Evolutionary conservation across 35 echinoderm and acorn worm genomes (phyloP).

Genomic region (Anneissia japonica): DNA sequence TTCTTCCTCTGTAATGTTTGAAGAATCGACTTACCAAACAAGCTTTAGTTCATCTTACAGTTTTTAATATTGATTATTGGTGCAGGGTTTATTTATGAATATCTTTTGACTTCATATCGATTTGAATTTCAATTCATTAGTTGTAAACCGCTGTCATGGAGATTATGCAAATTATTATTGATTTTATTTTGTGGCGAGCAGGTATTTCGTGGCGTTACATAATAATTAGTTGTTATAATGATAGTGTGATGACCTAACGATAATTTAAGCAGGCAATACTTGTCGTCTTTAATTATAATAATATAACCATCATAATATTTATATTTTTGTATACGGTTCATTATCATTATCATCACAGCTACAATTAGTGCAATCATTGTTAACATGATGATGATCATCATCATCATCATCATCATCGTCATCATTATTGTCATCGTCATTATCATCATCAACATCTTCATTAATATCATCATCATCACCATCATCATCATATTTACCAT

Average conservation of each 20-base stretch:
- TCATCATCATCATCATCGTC: background rate
- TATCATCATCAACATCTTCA: background rate
- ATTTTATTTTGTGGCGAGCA: no score
- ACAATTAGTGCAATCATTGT: no score
- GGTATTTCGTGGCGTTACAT: no score
- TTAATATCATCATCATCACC: background rate
- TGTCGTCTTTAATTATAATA: no score
- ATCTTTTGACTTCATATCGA: background rate
- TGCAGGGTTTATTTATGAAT: background rate
- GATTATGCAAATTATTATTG: background rate
- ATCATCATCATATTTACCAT: no score
- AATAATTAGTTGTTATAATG: no score
- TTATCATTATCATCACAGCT: background rate
- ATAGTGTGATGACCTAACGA: no score
- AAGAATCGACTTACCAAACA: no score
- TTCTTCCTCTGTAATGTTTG: no score
- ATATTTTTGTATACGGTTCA: no score
- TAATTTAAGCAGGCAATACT: no score
- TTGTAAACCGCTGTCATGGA: background rate
- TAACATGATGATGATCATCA: background rate
- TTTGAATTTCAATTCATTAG: background rate
- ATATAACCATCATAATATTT: background rate
- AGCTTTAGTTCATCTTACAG: no score
- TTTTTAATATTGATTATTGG: background rate
- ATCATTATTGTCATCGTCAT: background rate